Base-by-base conservation (phyloP, 2,888 invertebrate species). In the Odontocerum albicorne region DNA sequence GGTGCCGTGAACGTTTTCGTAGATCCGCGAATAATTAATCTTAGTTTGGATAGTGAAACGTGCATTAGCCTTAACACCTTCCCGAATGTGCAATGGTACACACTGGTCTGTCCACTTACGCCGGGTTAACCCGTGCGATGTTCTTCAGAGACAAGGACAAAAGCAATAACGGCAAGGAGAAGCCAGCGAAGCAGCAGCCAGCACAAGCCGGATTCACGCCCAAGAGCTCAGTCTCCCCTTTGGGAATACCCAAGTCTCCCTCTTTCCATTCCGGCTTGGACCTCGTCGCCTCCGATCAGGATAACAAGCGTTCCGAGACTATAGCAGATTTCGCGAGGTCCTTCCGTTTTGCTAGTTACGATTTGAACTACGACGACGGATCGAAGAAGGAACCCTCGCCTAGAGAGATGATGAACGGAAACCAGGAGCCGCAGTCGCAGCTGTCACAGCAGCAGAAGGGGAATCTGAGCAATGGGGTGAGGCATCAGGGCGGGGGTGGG, bases 261-360 rank as follows among this genome's bases (percentile, higher is more conserved):
- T 91, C 90, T 69, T 91, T 91, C 74, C 91, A 92, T 74, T 89
- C 90, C 73, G 91, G 90, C 55, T 80, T 91, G 64, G 90, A 91
- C 71, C 82, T 88, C 67, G 87, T 89, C 66, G 88, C 88, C 58
- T 84, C 80, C 64, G 83, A 82, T 64, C 50, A 45, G 67, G 62
- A 69, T 72, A 66, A 72, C 70, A 72, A 79, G 70, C 73, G 74
- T 59, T 71, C 73, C 56, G 74, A 64, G 55, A 62, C 74, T 73
- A 64, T 74, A 74, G 49, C 72, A 76, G 57, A 75, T 75, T 74
- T 77, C 54, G 75, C 77, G 59, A 71, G 76, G 62, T 77, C 77
- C 62, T 78, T 77, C 64, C 74, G 77, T 35, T 74, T 78, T 66
- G 77, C 75, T 59, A 68, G 75, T 64, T 68, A 72, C 68, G 69